Evolutionary conservation across 2,113 vertebrate species (phyloP).

Genomic region (Channa maculata): DNA sequence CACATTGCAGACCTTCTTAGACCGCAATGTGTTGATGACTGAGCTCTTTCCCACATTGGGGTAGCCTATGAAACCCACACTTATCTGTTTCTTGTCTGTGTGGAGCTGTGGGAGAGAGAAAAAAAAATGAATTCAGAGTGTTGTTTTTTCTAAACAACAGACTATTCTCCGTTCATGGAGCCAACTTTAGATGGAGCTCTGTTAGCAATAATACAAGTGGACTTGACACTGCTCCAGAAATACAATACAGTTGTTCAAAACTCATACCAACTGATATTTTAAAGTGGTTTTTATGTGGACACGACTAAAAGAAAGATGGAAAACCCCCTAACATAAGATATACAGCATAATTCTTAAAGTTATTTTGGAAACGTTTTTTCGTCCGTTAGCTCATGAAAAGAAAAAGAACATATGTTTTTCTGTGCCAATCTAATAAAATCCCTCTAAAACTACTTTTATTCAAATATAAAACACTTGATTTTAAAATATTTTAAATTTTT

Average conservation of each 20-base stretch:
- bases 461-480: neutral
- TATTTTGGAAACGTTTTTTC: slow-evolving; percentile 9
- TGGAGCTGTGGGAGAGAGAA: slow-evolving; percentile 88
- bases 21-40: slow-evolving; percentile 94
- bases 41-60: slow-evolving; percentile 99
- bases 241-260: slow-evolving; percentile 15
- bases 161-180: slow-evolving; percentile 14
- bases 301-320: neutral
- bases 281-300: slow-evolving; percentile 16
- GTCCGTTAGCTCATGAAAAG: slow-evolving; percentile 8
- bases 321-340: slow-evolving; percentile 1
- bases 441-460: slow-evolving; percentile 45
- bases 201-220: slow-evolving; percentile 17
- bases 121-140: slow-evolving; percentile 36
- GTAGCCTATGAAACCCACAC: slow-evolving; percentile 98
- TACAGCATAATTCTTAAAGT: neutral
- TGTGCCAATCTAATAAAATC: slow-evolving; percentile 10
- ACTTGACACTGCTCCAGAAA: slow-evolving; percentile 25
- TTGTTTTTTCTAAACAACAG: slow-evolving; percentile 38
- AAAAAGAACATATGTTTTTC: neutral
- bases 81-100: slow-evolving; percentile 99
- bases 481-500: neutral
- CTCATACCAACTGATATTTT: slow-evolving; percentile 16
- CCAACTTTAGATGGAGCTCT: slow-evolving; percentile 25
- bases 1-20: slow-evolving; percentile 98